Evolutionary conservation across 2,113 vertebrate species (phyloP).

Genomic region (Centropus unirufus): DNA sequence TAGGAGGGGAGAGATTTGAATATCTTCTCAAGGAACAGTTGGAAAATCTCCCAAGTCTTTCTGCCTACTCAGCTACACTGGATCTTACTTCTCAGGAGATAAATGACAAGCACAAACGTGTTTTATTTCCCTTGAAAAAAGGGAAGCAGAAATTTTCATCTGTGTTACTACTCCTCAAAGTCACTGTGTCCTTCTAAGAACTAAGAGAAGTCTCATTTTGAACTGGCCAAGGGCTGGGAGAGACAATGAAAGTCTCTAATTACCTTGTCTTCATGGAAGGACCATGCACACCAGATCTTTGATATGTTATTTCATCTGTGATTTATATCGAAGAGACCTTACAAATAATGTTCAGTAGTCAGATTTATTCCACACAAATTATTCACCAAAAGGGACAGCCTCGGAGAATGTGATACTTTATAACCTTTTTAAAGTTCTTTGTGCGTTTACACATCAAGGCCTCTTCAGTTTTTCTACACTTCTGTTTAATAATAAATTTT

Average conservation of each 20-base stretch:
- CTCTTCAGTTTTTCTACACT: background rate
- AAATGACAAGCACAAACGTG: background rate
- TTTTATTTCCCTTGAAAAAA: background rate
- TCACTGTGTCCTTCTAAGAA: background rate
- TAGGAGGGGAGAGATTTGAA: background rate
- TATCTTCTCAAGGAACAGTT: background rate
- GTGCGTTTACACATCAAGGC: background rate
- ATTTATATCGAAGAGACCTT: background rate
- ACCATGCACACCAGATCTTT: background rate
- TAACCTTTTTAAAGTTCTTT: background rate
- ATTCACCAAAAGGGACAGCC: background rate
- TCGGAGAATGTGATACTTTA: background rate
- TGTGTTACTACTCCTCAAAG: background rate
- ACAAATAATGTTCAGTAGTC: background rate
- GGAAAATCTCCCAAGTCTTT: background rate
- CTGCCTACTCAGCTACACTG: background rate
- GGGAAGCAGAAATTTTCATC: background rate
- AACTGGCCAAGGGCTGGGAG: background rate
- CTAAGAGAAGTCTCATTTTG: background rate
- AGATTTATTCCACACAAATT: background rate
- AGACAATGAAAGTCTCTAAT: background rate
- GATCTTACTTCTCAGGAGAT: background rate
- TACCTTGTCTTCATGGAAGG: background rate
- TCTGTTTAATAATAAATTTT: background rate
- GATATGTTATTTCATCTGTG: background rate